These are phyloP conservation scores for Baronia brevicornis DNA, from an alignment of 2,888 invertebrate genomes.

Conservation along the genomic window DNA sequence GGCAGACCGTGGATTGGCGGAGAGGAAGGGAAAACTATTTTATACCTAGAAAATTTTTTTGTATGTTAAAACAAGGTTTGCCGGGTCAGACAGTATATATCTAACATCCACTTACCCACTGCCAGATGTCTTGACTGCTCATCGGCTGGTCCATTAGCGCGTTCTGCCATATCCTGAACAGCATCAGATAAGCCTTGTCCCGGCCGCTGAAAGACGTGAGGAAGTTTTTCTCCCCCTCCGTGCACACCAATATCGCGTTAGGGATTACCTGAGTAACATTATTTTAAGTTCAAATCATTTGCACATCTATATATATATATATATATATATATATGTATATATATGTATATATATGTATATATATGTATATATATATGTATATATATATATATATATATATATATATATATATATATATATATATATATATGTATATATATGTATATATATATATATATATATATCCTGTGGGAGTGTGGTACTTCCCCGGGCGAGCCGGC, in stretches of 20 bases:
- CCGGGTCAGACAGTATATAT: neutral
- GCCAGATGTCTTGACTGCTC: constrained; percentile 89
- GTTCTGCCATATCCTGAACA: constrained; percentile 97
- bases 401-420: too few species aligned
- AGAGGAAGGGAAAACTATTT: too few species aligned
- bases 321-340: too few species aligned
- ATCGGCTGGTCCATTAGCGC: constrained; percentile 93
- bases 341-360: too few species aligned
- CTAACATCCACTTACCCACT: constrained; percentile 78
- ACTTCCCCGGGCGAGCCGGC: too few species aligned
- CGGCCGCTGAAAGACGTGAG: constrained; percentile 95
- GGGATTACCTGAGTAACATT: constrained; percentile 89
- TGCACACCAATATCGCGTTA: constrained; percentile 93
- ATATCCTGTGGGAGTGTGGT: too few species aligned
- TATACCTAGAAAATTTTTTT: neutral
- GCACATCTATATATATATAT: too few species aligned
- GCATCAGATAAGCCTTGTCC: constrained; percentile 96
- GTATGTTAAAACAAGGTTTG: neutral
- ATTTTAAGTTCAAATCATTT: neutral
- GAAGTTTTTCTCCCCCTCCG: constrained; percentile 90
- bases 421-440: too few species aligned
- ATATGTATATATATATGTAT: too few species aligned
- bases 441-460: too few species aligned
- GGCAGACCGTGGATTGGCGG: too few species aligned
- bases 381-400: too few species aligned